phyloP scores from a whole-genome alignment of 2,888 invertebrate species.

The Heliconius ethilla region DNA sequence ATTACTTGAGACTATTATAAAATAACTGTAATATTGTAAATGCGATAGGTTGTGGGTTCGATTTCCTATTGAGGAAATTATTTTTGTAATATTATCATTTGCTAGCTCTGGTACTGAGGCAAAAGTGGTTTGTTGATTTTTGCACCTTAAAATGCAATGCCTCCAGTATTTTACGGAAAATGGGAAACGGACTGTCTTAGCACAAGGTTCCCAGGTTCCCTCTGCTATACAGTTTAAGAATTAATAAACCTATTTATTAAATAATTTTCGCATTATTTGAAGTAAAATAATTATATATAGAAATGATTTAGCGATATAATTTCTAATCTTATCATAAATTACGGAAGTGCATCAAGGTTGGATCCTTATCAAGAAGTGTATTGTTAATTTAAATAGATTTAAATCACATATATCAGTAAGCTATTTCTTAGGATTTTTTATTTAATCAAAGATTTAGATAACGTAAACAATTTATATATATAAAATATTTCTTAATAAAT shows the following conservation, averaged over 20 bases:
- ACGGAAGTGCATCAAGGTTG: constrained; percentile 7
- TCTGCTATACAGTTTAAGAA: background rate
- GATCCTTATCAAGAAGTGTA: constrained; percentile 5
- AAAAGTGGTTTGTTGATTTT: too few species aligned
- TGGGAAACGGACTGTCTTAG: too few species aligned
- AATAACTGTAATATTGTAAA: too few species aligned
- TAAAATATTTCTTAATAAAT: background rate
- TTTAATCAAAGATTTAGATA: background rate
- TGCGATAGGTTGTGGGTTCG: too few species aligned
- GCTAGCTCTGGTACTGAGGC: too few species aligned
- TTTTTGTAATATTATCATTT: too few species aligned
- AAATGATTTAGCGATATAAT: background rate
- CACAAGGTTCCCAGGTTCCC: too few species aligned
- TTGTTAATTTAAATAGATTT: background rate
- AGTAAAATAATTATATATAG: background rate
- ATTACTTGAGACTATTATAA: too few species aligned
- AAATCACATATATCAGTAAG: background rate
- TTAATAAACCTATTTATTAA: background rate
- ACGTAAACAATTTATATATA: background rate
- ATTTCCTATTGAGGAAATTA: too few species aligned
- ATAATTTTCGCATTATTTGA: background rate
- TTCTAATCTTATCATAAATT: constrained; percentile 16
- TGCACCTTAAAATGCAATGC: too few species aligned
- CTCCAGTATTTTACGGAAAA: too few species aligned
- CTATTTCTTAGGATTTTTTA: background rate